Evolutionary conservation across 1,140 invertebrate species (phyloP), one percentile per base, ranked within the genome.

Genomic region (Whitmania pigra): DNA sequence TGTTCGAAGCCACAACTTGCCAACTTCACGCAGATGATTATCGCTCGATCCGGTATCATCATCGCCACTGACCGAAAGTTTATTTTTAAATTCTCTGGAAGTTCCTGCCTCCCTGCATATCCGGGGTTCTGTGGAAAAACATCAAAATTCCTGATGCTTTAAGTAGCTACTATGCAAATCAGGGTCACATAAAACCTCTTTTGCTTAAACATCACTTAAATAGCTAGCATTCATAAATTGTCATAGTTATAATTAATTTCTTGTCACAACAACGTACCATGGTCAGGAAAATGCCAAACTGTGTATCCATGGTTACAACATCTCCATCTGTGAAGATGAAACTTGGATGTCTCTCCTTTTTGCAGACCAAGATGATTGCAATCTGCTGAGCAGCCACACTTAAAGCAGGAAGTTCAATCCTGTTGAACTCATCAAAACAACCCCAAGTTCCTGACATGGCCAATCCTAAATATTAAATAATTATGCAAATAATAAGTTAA

Each of bases 1-100:
- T 97, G 93, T 27, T 94, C 82, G 82, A 97, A 97, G 63, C 94
- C 94, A 83, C 94, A 97, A 73, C 90, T 92, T 22, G 94, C 94
- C 63, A 97, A 82, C 84, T 97, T 97, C 0, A 97, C 94, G 75
- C 94, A 85, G 75, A 97, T 97, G 77, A 97, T 97, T 76, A 97
- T 97, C 82, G 94, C 93, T 75, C 94, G 84, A 80, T 97, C 94
- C 0, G 94, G 94, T 22, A 97, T 93, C 94, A 97, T 97, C 94
- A 97, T 97, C 25, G 94, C 93, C 6, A 97, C 94, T 0, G 93
- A 95, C 67, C 94, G 87, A 83, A 97, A 97, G 81, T 96, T 93
- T 76, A 97, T 93, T 85, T 97, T 97, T 74, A 97, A 85, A 83
- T 97, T 97, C 83, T 97, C 94, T 0, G 93, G 94, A n/a, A 97